Conservation (phyloP, 1,140 invertebrate species). For the Paracyclopina nana region DNA sequence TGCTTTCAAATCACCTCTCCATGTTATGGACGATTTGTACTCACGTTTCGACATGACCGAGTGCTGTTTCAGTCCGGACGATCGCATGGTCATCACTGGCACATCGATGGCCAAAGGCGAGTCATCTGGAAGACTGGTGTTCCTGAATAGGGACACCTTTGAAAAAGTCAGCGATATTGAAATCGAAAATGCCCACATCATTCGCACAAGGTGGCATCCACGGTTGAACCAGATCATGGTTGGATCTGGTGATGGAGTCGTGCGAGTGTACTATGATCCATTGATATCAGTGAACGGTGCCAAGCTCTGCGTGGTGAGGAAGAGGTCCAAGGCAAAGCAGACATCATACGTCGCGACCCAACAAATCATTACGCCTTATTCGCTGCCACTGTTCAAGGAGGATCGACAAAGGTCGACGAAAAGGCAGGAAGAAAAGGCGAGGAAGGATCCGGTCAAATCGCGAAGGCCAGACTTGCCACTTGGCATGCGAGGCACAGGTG, state of each 20-base stretch:
- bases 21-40: conserved; percentile 44
- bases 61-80: conserved; percentile 82
- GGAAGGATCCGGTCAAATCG: conserved; percentile 78
- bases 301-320: conserved; percentile 61
- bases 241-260: conserved; percentile 69
- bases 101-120: conserved; percentile 52
- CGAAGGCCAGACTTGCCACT: conserved; percentile 84
- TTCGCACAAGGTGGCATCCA: conserved; percentile 84
- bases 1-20: conserved; percentile 54
- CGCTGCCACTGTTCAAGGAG: conserved; percentile 82
- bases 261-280: conserved; percentile 78
- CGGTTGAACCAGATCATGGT: conserved; percentile 90
- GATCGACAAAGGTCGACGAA: conserved; percentile 68
- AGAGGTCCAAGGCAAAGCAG: conserved; percentile 30
- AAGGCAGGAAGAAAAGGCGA: conserved; percentile 76
- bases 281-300: conserved; percentile 67
- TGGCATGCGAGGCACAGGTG: conserved; percentile 57
- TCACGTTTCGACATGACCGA: conserved; percentile 74
- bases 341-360: conserved; percentile 48
- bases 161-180: conserved; percentile 28
- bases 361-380: conserved; percentile 93
- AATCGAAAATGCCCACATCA: conserved; percentile 31
- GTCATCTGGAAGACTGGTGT: conserved; percentile 48
- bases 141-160: conserved; percentile 60
- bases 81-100: conserved; percentile 62